Evolutionary conservation across 2,113 vertebrate genomes (phyloP), one percentile per base, ranked within the genome.

Genomic region (Tetraodon nigroviridis): DNA sequence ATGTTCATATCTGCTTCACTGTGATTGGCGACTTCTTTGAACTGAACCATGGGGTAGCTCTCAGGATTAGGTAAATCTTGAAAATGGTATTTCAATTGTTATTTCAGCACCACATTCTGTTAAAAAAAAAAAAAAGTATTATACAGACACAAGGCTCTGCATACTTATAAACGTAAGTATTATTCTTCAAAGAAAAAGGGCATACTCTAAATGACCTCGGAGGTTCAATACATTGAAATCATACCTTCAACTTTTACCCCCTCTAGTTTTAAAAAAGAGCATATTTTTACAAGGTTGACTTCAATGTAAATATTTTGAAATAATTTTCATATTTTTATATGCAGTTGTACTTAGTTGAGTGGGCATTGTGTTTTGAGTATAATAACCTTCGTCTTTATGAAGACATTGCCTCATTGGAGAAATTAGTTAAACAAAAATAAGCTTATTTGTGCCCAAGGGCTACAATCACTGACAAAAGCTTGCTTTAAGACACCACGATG

Each of bases 1-100:
- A 74, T 73, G 49, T 49, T 68, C 78, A 82, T 70, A 59, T 75
- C 58, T 47, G 44, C 66, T 54, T 62, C 56, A 61, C 46, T 52
- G 32, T 48, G 45, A 77, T 61, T 40, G 37, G 45, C 27, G 64
- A 73, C 51, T 42, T 66, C 50, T 79, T 71, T 58, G 56, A 79
- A 69, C 64, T 62, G 50, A 27, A 32, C 18, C 12, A 3, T 40
- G 46, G 32, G 52, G 49, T 56, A 56, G 64, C 13, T 59, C 20
- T 21, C 46, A 72, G 59, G 69, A 68, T 16, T 16, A 53, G 56
- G 63, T 56, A 60, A 46, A 73, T 57, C 58, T 57, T 42, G 32
- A 71, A 60, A 27, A 42, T 44, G 19, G 6, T 42, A 61, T 37
- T 55, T 62, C 40, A 71, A 53, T 48, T 52, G 22, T 46, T 18